Evolutionary conservation across 2,888 invertebrate species (phyloP).

Genomic region (Allolobophora icterica): DNA sequence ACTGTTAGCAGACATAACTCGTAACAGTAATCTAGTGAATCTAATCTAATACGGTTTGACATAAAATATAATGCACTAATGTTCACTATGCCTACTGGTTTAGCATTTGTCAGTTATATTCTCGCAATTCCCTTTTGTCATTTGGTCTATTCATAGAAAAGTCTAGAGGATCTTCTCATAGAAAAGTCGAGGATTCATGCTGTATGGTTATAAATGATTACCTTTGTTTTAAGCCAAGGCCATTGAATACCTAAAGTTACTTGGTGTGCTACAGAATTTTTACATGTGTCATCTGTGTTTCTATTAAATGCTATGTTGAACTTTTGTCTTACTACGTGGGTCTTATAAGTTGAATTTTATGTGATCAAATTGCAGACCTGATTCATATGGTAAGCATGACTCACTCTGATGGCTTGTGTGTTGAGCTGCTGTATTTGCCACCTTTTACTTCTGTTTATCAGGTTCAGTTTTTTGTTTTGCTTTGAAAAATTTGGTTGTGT

Average conservation of each 20-base stretch:
- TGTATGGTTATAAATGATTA: background rate
- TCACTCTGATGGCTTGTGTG: background rate
- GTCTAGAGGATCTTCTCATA: background rate
- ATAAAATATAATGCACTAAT: too few relatives aligned
- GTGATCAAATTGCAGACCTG: background rate
- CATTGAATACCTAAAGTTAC: background rate
- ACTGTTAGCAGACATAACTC: too few relatives aligned
- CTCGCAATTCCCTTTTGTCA: background rate
- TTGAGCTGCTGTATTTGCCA: background rate
- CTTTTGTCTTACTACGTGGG: background rate
- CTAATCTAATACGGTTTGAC: too few relatives aligned
- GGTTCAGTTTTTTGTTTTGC: conserved; percentile 9
- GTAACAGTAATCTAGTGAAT: too few relatives aligned
- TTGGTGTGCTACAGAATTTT: background rate
- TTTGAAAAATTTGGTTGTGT: background rate
- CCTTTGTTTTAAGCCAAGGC: background rate
- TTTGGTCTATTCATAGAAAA: background rate
- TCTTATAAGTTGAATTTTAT: conserved; percentile 13
- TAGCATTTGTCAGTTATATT: too few relatives aligned
- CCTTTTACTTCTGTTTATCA: background rate
- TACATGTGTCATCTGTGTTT: background rate
- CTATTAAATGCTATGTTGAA: background rate
- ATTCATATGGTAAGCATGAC: background rate
- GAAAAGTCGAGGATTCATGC: background rate
- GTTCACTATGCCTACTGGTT: too few relatives aligned